phyloP scores from a whole-genome alignment of 2,113 vertebrate species.

The Pleuronectes platessa region DNA sequence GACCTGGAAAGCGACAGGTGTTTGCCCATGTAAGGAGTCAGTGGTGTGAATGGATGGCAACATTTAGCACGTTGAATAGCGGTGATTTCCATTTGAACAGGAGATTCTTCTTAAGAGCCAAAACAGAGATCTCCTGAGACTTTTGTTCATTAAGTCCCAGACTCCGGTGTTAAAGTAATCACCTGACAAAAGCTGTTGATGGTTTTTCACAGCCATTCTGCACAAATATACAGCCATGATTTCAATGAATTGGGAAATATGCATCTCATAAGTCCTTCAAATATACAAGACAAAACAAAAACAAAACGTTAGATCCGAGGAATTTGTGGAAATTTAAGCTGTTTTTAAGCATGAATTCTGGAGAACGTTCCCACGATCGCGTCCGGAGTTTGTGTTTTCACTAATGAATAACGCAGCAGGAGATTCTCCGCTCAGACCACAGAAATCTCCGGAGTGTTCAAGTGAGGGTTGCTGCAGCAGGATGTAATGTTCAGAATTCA shows the following conservation, averaged over 20 bases:
- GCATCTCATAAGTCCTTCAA: background rate
- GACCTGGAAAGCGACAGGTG: conserved; percentile 34
- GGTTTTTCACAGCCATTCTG: background rate
- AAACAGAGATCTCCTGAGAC: background rate
- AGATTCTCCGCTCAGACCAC: no score
- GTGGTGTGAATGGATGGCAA: background rate
- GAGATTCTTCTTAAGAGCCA: background rate
- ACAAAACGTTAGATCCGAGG: background rate
- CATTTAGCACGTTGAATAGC: conserved; percentile 5
- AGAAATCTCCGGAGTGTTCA: no score
- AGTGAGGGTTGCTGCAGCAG: no score
- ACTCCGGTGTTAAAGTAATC: background rate
- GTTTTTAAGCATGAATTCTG: no score
- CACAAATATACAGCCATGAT: background rate
- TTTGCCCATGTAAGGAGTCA: conserved; percentile 9
- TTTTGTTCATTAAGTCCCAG: background rate
- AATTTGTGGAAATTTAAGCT: no score
- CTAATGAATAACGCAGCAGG: no score
- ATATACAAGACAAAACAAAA: background rate
- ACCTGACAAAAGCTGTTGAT: background rate
- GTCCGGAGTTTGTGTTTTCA: no score
- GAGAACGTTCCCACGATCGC: no score
- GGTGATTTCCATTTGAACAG: conserved; percentile 8
- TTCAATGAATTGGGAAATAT: background rate
- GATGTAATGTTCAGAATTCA: background rate